phyloP scores from a whole-genome alignment of 2,888 invertebrate genomes.

The Craniophora ligustri region DNA sequence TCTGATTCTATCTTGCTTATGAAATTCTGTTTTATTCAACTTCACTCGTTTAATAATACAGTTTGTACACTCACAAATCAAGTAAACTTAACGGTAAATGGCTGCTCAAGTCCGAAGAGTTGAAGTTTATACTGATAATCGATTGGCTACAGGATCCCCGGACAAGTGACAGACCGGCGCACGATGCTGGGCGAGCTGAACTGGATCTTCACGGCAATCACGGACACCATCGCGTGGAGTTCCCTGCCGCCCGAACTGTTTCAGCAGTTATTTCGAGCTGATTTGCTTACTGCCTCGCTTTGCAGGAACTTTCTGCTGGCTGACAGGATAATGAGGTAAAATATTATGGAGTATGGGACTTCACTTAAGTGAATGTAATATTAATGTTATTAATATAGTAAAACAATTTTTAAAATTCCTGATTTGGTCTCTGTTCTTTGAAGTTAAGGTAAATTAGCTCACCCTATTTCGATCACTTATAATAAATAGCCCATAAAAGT shows the following conservation, averaged over 20 bases:
- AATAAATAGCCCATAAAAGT: no score
- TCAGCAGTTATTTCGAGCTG: slow-evolving; percentile 98
- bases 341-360: no score
- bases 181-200: slow-evolving; percentile 99
- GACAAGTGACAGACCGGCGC: slow-evolving; percentile 96
- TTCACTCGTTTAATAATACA: no score
- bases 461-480: no score
- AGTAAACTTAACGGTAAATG: no score
- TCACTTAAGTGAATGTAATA: no score
- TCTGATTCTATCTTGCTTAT: neutral
- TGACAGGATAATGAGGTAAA: slow-evolving; percentile 95
- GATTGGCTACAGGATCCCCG: slow-evolving; percentile 93
- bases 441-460: no score
- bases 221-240: slow-evolving; percentile 99
- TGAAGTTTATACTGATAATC: neutral
- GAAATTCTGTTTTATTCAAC: neutral
- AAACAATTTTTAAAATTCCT: no score
- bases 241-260: slow-evolving; percentile 97
- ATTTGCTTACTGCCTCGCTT: slow-evolving; percentile 98
- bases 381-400: no score
- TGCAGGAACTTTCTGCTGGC: slow-evolving; percentile 99
- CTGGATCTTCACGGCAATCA: slow-evolving; percentile 99
- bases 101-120: no score
- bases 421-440: no score
- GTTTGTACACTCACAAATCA: no score